phyloP scores from a whole-genome alignment of 2,797 vertebrate genomes.

The Lophotriccus pileatus region DNA sequence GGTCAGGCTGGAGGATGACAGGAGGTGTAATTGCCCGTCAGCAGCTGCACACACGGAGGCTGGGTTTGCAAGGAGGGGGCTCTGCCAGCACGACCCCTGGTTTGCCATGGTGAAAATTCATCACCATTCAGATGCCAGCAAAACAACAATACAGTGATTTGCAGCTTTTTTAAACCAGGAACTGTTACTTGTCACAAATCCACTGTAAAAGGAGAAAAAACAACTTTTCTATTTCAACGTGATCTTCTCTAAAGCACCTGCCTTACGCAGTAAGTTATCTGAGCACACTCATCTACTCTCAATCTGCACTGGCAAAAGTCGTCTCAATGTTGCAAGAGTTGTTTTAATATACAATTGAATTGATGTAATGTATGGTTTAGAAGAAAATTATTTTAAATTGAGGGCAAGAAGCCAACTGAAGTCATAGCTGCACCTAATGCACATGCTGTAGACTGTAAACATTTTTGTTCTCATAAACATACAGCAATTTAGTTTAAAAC shows the following conservation, averaged over 20 bases:
- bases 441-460: not conserved
- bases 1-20: not conserved
- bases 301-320: not conserved
- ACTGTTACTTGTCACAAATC: not conserved
- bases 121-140: rapidly evolving
- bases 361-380: not conserved
- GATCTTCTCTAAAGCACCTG: not conserved
- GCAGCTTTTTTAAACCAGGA: not conserved
- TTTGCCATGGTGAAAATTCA: not conserved
- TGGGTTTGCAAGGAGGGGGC: not conserved
- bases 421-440: not conserved
- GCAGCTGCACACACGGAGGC: not conserved
- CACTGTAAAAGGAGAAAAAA: not conserved
- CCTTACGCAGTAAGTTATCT: not conserved
- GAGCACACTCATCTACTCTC: not conserved
- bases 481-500: not conserved
- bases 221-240: not conserved
- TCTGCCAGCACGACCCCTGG: not conserved
- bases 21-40: not conserved
- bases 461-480: not conserved
- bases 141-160: not conserved
- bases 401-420: constrained; percentile 34
- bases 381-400: constrained; percentile 43
- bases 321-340: not conserved
- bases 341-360: not conserved